A percentile compares a stretch with the other conserved stretches of the same genome.
phyloP scores from a whole-genome alignment of 2,113 vertebrate species.

The Planiliza haematocheilus region DNA sequence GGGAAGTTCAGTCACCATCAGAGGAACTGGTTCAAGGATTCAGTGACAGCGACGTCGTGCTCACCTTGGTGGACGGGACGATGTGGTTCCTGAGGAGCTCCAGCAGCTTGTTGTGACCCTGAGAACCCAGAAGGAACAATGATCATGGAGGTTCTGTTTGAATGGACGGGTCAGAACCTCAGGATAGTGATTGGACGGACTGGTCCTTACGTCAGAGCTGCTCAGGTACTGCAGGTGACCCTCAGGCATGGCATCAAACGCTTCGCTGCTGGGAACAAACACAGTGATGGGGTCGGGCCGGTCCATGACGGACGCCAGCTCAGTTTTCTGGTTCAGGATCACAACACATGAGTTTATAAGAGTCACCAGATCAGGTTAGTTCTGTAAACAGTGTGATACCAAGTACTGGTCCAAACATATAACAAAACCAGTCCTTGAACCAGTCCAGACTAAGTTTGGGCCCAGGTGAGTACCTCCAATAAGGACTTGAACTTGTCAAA shows the following conservation, averaged over 20 bases:
- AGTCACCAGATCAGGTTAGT: no score
- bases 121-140: constrained; percentile 34
- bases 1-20: neutral
- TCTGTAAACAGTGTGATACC: no score
- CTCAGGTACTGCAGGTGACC: constrained; percentile 85
- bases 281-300: constrained; percentile 84
- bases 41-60: constrained; percentile 5
- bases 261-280: constrained; percentile 88
- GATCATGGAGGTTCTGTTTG: no score
- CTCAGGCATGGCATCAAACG: constrained; percentile 81
- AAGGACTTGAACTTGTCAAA: constrained; percentile 86
- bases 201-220: constrained; percentile 84
- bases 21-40: neutral
- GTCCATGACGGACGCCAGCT: constrained; percentile 81
- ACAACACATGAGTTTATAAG: no score
- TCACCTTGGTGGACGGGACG: constrained; percentile 83
- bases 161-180: no score
- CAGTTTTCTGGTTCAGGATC: constrained; percentile 78
- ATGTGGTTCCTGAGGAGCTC: constrained; percentile 92
- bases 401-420: no score
- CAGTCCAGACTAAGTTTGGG: no score
- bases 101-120: constrained; percentile 90
- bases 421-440: no score
- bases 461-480: constrained; percentile 86
- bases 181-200: no score